Base-by-base conservation (phyloP, 2,113 vertebrate genomes). In the Holacanthus passer region DNA sequence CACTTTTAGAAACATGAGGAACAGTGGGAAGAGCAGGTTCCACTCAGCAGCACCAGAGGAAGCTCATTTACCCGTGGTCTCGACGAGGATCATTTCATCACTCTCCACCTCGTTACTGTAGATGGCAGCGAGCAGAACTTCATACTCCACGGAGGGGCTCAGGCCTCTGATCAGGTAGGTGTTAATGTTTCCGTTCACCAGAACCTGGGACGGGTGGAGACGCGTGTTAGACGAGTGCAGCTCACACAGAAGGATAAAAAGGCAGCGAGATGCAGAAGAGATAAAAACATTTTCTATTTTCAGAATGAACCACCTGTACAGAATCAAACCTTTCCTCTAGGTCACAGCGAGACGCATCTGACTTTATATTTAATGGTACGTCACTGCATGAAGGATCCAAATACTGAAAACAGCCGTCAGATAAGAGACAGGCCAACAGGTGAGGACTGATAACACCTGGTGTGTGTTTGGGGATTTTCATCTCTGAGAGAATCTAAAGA, bases 41-140 rank as follows among this genome's bases (percentile, higher is more conserved):
- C n/a, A n/a, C n/a, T n/a, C n/a, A n/a, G n/a, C n/a, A n/a, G n/a
- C n/a, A n/a, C n/a, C n/a, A n/a, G n/a, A n/a, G n/a, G n/a, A n/a
- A n/a, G n/a, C n/a, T n/a, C n/a, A 39, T 27, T 84, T 94, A 98
- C 98, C 89, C 4, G 98, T 99, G 62, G 95, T 93, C 83, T 97
- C 96, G 0, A 96, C 81, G 8, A 96, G 89, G 6, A 95, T 88
- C 29, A 97, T 91, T 52, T 93, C 94, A 39, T 98, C 96, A 0
- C 97, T 99, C 95, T 99, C 97, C 0, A 88, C 93, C 47, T 98
- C 95, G 35, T 98, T 96, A 1, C 80, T 86, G 77, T 97, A 97
- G 20, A 98, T 80, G 4, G 96, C 98, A 24, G 96, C 87, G 3
- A 99, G 93, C 0, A 97, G 95, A 47, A 99, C 96, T 81, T 98